Evolutionary conservation across 1,140 invertebrate genomes (phyloP), one percentile per base, ranked within the genome.

Genomic region (Drosophila equinoxialis): DNA sequence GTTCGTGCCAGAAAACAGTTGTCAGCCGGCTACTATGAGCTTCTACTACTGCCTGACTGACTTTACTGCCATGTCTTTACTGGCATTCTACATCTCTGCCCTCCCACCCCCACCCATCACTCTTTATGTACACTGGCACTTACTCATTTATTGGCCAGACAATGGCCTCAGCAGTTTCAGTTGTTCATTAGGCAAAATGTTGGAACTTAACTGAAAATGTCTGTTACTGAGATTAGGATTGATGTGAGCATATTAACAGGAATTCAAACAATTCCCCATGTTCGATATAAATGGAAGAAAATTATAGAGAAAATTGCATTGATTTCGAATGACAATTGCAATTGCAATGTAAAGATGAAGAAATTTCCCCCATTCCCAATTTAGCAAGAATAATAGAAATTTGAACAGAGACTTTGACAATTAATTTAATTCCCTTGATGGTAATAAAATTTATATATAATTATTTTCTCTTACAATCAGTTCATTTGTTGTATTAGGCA

Each of bases 1-100:
- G 77, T 77, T 77, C 84, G 83, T 89, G 84, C 77, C 66, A 80
- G 76, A 89, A 84, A 87, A 83, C 84, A 86, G 83, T 89, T 86
- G 83, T 87, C 77, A 80, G 79, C 62, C 79, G 76, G 58, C 62
- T 62, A 39, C 17, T 65, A 30, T 30, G 30, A 39, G 45, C 35
- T 55, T 14, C 45, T 64, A 64, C 35, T 13, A 33, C 23, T 48
- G 8, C 59, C 59, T 39, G 20, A n/a, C 37, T 14, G 20, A 42
- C 39, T 61, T 61, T 45, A 45, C n/a, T 62, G 35, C 14, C 26
- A 23, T 61, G 35, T 42, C 59, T 42, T 61, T 61, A n/a, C 59
- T 61, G 59, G 17, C 59, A 17, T 14, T 23, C 35, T 17, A 35
- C 23, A 58, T 6, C 20, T 30, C 23, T 20, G 33, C 39, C 14